phyloP scores from a whole-genome alignment of 2,888 invertebrate species.

The Leptopilina drosophilae region DNA sequence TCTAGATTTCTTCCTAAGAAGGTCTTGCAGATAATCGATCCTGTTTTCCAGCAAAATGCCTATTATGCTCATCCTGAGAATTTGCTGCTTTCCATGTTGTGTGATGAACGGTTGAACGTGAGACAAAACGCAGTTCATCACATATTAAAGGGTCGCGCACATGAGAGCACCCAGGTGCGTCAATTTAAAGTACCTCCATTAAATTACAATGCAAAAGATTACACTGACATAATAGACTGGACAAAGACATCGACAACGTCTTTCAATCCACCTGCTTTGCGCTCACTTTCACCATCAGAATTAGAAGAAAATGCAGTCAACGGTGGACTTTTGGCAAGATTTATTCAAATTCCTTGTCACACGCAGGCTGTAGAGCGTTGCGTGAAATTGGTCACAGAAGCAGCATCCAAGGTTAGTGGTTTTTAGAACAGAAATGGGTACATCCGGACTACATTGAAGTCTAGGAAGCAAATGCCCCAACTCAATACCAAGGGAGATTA shows the following conservation, averaged over 20 bases:
- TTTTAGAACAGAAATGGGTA: slow-evolving; percentile 3
- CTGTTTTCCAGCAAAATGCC: background rate
- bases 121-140: slow-evolving; percentile 22
- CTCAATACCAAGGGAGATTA: background rate
- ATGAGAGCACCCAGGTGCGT: slow-evolving; percentile 11
- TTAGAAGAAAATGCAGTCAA: background rate
- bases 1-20: slow-evolving; percentile 1
- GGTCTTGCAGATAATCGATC: slow-evolving; percentile 18
- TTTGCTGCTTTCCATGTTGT: slow-evolving; percentile 38
- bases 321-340: background rate
- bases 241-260: background rate
- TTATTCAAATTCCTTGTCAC: slow-evolving; percentile 8
- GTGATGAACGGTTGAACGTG: slow-evolving; percentile 19
- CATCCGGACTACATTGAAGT: background rate
- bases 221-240: slow-evolving; percentile 31
- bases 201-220: slow-evolving; percentile 33
- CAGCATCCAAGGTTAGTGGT: slow-evolving; percentile 9
- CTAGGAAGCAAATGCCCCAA: slow-evolving; percentile 29
- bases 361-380: slow-evolving; percentile 31
- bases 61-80: slow-evolving; percentile 42
- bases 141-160: background rate
- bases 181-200: slow-evolving; percentile 34
- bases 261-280: slow-evolving; percentile 1
- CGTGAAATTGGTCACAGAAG: slow-evolving; percentile 38
- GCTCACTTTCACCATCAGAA: background rate